These are phyloP conservation scores for Sinelater perroti DNA, from an alignment of 2,888 invertebrate species.

Conservation along the genomic window DNA sequence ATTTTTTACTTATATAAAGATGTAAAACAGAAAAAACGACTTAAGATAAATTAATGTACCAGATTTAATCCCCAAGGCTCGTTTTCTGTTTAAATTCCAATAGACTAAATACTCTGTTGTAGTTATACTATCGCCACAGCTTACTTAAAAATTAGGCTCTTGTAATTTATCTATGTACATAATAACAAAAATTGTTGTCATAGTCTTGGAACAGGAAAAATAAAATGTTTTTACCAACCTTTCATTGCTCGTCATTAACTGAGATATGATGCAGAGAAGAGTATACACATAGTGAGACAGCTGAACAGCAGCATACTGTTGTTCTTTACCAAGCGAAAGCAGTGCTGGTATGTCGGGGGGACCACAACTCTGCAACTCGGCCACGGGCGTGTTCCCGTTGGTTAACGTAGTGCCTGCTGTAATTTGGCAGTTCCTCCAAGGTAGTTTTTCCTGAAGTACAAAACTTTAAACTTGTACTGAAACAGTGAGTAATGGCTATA, in stretches of 20 bases:
- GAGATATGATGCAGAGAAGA: constrained; percentile 85
- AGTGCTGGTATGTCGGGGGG: constrained; percentile 60
- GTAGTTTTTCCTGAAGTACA: constrained; percentile 59
- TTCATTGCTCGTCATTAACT: constrained; percentile 89
- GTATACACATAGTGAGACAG: constrained; percentile 89
- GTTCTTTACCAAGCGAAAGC: constrained; percentile 66
- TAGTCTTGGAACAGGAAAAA: background rate
- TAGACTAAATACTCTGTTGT: too few species aligned
- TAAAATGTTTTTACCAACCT: constrained; percentile 65
- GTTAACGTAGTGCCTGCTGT: constrained; percentile 60
- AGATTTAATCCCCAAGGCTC: too few species aligned
- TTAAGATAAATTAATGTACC: too few species aligned
- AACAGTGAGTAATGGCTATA: too few species aligned
- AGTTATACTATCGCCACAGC: too few species aligned
- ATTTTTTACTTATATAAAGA: too few species aligned
- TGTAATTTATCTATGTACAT: too few species aligned
- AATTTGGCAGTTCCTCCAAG: constrained; percentile 64
- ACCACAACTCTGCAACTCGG: constrained; percentile 41
- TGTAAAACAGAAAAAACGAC: too few species aligned
- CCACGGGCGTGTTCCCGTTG: constrained; percentile 53
- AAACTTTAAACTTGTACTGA: background rate
- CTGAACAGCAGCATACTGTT: constrained; percentile 79
- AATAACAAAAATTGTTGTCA: too few species aligned
- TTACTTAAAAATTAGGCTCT: too few species aligned
- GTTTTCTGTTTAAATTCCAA: too few species aligned